phyloP scores from a whole-genome alignment of 2,113 vertebrate genomes.

The Hippocampus mohnikei region DNA sequence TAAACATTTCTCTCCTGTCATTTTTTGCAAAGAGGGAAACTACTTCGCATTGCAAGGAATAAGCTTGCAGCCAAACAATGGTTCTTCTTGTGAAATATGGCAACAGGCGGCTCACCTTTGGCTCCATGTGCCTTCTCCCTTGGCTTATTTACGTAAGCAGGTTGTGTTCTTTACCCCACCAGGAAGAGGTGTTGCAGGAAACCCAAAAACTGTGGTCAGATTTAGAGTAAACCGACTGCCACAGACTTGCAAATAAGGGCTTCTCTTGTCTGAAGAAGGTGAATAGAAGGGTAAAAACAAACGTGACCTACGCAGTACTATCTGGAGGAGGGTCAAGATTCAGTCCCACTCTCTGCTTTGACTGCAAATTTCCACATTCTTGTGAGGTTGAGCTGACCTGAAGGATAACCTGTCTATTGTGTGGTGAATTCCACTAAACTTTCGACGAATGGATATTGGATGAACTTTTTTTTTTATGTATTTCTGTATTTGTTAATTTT shows the following conservation, averaged over 20 bases:
- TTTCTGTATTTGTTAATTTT: background rate
- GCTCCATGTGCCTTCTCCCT: slow-evolving; percentile 58
- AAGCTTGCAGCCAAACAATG: slow-evolving; percentile 62
- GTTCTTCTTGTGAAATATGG: slow-evolving; percentile 68
- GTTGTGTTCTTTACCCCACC: slow-evolving; percentile 60
- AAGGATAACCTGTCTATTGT: slow-evolving; percentile 23
- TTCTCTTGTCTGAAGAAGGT: slow-evolving; percentile 43
- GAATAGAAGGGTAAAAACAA: slow-evolving; percentile 40
- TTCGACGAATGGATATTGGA: background rate
- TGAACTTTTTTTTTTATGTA: background rate
- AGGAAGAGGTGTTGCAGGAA: slow-evolving; percentile 74
- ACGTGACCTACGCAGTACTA: slow-evolving; percentile 42
- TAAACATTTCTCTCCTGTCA: slow-evolving; percentile 16
- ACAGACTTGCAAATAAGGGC: slow-evolving; percentile 48
- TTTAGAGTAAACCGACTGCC: slow-evolving; percentile 45
- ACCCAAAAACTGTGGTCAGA: slow-evolving; percentile 43
- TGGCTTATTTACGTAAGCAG: slow-evolving; percentile 68
- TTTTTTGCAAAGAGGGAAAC: slow-evolving; percentile 61
- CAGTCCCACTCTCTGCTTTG: slow-evolving; percentile 4
- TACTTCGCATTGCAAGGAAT: slow-evolving; percentile 66
- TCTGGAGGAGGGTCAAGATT: slow-evolving; percentile 18
- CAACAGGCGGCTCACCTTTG: slow-evolving; percentile 68
- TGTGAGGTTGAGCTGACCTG: slow-evolving; percentile 29
- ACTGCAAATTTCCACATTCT: slow-evolving; percentile 21
- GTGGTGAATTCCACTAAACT: slow-evolving; percentile 9